Base-by-base conservation (phyloP, 2,113 vertebrate species). In the Rattus norvegicus region DNA sequence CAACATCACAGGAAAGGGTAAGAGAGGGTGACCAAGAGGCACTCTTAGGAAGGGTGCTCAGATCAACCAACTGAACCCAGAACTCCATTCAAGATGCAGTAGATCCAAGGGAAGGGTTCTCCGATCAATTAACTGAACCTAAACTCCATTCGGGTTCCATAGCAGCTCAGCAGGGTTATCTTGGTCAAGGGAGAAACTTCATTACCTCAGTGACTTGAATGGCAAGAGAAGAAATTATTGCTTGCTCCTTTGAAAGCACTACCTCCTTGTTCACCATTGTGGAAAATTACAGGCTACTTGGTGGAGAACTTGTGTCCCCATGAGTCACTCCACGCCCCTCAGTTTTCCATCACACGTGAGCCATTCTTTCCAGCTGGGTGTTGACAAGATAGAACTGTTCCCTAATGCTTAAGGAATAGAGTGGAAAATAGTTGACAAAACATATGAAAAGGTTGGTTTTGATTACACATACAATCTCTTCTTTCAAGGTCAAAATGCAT, bases 381-480 rank as follows among this genome's bases (percentile, higher is more conserved):
- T 97, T 98, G 95, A 96, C 90, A 97, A 94, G 95, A 97, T 69
- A 92, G 92, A 94, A 93, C 65, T 93, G 77, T 88, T 96, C 94
- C 49, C 72, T 75, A 92, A 93, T 94, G 92, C 95, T 95, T 96
- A 96, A 96, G 94, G 96, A 94, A 95, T 90, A 95, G 94, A 96
- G 86, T 88, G 88, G 90, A 94, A 97, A 96, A 97, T 63, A 90
- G 83, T 93, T 93, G 93, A 95, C 77, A 90, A 96, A 97, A 43
- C 92, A 96, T 95, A 97, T 69, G 92, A 97, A 97, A 93, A 95
- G 79, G 93, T 93, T 95, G 90, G 95, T 93, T 97, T 94, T 97
- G 95, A 95, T 97, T 97, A 95, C 69, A 96, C 86, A 92, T 65
- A 93, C 19, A 54, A 91, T 94, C 77, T 96, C 79, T 70, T 95